Evolutionary conservation across 2,888 invertebrate genomes (phyloP), one percentile per base, ranked within the genome.

Genomic region (Eristalis intricaria): DNA sequence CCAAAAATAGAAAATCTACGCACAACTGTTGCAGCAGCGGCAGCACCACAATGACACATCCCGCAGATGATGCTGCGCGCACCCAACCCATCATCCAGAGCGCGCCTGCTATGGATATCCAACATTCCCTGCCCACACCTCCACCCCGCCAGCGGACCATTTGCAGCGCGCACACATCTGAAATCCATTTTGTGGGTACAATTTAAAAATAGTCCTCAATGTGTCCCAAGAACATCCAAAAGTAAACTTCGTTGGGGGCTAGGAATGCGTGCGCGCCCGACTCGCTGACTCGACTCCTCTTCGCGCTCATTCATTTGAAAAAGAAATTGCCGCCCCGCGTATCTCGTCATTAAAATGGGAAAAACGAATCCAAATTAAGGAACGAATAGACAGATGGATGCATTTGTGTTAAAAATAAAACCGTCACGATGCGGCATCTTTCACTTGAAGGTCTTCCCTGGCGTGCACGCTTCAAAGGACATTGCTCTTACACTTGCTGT

Each of bases 361-460:
- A 78, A 80, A 58, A 58, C 38, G 13, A 86, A 79, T 68, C 81
- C 77, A 84, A 81, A 69, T 81, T 76, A 84, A 65, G 75, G 56
- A 78, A 84, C 88, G 71, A 88, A 89, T 89, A 87, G 87, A 87
- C 87, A 87, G 87, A 87, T 87, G 87, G 87, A 84, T 84, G 84
- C 89, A 89, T 89, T 88, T 88, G 84, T 71, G 83, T 73, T 84
- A 87, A 84, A 87, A 87, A 87, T 87, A 87, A 87, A 87, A 63
- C 70, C 75, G 75, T 65, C 71, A 79, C 84, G 86, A 78, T 86
- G 75, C 66, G 80, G 81, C 87, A 68, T 88, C 85, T 77, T 88
- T 74, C 63, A 83, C 86, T 73, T 82, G 81, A 86, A 81, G 80
- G 86, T 88, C 89, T 80, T 64, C 32, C 64, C 29, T 71, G 88